Conservation (phyloP, 2,113 vertebrate species). For the Melozone crissalis region DNA sequence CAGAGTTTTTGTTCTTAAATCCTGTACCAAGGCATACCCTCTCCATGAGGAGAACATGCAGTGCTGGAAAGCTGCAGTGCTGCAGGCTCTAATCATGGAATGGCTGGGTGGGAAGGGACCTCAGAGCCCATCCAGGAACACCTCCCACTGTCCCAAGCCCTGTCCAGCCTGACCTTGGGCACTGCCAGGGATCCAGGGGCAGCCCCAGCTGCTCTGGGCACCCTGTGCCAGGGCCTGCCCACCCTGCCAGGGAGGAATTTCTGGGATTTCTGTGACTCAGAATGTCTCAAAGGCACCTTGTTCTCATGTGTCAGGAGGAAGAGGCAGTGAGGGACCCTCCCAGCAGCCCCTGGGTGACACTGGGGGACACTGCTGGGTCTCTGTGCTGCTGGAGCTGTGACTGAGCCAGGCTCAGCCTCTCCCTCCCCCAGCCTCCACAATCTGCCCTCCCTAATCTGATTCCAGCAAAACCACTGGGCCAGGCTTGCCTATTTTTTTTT, state of each 20-base stretch:
- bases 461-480: neutral
- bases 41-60: accelerated
- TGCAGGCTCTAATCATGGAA: neutral
- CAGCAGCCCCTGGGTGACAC: neutral
- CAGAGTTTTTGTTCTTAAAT: neutral
- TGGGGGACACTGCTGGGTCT: neutral
- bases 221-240: neutral
- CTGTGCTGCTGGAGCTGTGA: neutral
- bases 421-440: neutral
- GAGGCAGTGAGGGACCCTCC: accelerated
- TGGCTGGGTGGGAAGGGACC: neutral
- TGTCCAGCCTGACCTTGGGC: accelerated
- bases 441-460: conserved; percentile 37
- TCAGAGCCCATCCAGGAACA: neutral
- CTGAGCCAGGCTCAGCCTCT: neutral
- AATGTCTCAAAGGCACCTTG: accelerated
- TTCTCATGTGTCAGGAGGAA: neutral
- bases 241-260: neutral
- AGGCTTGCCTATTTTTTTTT: neutral
- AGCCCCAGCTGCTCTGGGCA: neutral
- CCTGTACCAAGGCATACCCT: neutral
- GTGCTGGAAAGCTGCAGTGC: neutral
- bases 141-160: neutral
- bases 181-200: neutral
- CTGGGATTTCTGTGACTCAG: neutral